Evolutionary conservation across 2,113 vertebrate species (phyloP).

Genomic region (Tiliqua scincoides): DNA sequence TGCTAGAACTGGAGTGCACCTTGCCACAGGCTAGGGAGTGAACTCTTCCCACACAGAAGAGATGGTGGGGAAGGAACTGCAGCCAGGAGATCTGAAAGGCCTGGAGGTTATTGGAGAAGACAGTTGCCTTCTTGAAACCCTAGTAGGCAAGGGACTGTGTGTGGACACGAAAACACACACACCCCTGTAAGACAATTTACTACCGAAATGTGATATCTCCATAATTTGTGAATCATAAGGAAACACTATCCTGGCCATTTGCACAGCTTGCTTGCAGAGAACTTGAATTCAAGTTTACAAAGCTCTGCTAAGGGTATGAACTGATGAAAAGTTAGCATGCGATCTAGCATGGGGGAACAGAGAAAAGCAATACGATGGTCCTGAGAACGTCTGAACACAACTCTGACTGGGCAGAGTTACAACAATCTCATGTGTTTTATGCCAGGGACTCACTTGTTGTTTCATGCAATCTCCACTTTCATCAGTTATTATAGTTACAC

Average conservation of each 20-base stretch:
- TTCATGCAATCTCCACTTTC: not conserved
- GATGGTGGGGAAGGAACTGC: not conserved
- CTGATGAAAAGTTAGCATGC: not conserved
- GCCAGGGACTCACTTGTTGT: not conserved
- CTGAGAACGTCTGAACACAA: not conserved
- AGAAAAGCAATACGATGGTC: too few species aligned
- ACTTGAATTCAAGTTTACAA: not conserved
- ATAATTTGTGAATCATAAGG: not conserved
- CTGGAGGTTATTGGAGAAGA: not conserved
- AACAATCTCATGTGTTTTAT: not conserved
- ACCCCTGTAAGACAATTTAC: not conserved
- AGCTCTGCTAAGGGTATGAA: not conserved
- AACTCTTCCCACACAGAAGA: not conserved
- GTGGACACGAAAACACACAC: too few species aligned
- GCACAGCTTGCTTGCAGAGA: not conserved
- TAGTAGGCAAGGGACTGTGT: not conserved
- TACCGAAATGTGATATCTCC: not conserved
- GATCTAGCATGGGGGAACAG: not conserved
- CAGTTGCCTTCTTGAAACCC: not conserved
- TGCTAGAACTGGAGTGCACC: not conserved
- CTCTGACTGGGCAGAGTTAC: not conserved
- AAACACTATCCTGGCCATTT: not conserved
- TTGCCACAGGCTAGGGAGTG: not conserved
- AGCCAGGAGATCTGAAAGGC: not conserved
- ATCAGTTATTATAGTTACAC: not conserved